A percentile compares a stretch with the other conserved stretches of the same genome.
phyloP scores from a whole-genome alignment of 2,888 invertebrate genomes.

The Stratiomys singularior region DNA sequence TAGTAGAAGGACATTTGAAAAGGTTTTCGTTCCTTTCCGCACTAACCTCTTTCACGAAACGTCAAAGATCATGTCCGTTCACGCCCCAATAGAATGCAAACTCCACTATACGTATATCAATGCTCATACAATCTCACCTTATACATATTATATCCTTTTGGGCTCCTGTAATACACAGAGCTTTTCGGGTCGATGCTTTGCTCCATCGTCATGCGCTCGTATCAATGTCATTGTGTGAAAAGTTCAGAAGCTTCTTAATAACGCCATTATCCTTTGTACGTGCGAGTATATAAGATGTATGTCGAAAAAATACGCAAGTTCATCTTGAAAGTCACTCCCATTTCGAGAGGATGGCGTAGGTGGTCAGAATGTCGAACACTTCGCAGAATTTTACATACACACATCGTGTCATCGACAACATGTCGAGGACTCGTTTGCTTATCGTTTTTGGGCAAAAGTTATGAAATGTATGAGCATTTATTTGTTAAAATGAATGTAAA shows the following conservation, averaged over 20 bases:
- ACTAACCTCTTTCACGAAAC: not conserved
- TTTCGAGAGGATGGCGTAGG: no score
- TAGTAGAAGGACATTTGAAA: no score
- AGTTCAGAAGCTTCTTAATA: not conserved
- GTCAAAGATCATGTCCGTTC: conserved; percentile 28
- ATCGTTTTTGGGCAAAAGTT: no score
- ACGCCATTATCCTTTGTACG: not conserved
- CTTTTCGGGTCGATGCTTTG: conserved; percentile 1
- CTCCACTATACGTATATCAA: not conserved
- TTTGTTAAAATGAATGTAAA: no score
- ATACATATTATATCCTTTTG: no score
- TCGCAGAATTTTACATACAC: no score
- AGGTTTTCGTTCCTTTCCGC: not conserved
- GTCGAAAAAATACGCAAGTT: not conserved
- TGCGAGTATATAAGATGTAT: not conserved
- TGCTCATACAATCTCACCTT: no score
- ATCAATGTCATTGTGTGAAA: not conserved
- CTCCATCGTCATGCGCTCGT: not conserved
- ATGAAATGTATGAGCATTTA: no score
- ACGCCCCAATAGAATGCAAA: not conserved
- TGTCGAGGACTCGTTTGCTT: no score
- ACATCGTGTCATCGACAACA: no score
- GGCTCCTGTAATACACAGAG: not conserved
- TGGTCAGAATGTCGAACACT: no score
- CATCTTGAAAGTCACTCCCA: conserved; percentile 22